Evolutionary conservation across 2,888 invertebrate species (phyloP).

Genomic region (Pseudococcus viburni): DNA sequence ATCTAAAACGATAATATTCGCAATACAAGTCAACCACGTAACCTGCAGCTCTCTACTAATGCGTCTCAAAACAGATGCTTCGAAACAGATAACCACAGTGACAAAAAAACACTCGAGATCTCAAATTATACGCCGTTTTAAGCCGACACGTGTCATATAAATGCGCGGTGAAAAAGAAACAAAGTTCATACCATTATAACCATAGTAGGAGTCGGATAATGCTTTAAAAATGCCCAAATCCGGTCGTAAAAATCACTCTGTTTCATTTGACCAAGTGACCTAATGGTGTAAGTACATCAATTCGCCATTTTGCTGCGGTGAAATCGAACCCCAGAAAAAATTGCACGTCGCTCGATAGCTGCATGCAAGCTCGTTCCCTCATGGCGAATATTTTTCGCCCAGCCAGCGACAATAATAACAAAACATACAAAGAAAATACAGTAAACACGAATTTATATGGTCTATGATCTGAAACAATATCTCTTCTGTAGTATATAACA

Average conservation of each 20-base stretch:
- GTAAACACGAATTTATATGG: slow-evolving; percentile 53
- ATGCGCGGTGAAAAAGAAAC: background rate
- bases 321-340: background rate
- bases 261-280: slow-evolving; percentile 15
- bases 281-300: background rate
- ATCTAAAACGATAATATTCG: no score
- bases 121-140: no score
- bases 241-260: slow-evolving; percentile 17
- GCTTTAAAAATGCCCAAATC: background rate
- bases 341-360: background rate
- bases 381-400: slow-evolving; percentile 48
- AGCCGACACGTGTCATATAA: no score
- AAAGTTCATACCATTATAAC: background rate
- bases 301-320: background rate
- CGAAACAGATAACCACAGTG: no score
- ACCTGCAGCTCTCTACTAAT: no score
- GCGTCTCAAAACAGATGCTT: no score
- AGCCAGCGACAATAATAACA: slow-evolving; percentile 31
- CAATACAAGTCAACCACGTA: no score
- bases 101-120: no score
- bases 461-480: slow-evolving; percentile 55
- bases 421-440: slow-evolving; percentile 52
- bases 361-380: slow-evolving; percentile 1
- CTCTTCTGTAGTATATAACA: slow-evolving; percentile 10
- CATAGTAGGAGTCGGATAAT: background rate